Evolutionary conservation across 2,113 vertebrate genomes (phyloP).

Genomic region (Puntigrus tetrazona): DNA sequence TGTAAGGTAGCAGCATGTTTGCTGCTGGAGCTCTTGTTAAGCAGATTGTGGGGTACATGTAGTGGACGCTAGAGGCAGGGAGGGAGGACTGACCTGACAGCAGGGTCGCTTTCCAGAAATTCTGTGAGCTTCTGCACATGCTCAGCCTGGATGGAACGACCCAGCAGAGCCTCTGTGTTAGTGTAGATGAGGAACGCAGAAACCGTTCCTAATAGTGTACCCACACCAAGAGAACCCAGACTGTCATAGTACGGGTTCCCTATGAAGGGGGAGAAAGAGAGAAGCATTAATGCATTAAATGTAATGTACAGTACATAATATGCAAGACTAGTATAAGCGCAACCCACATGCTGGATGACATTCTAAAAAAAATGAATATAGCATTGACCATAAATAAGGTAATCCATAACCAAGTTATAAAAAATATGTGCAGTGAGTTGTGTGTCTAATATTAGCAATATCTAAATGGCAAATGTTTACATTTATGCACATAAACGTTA

Average conservation of each 20-base stretch:
- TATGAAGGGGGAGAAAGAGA: slow-evolving; percentile 36
- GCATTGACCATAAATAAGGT: neutral
- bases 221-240: slow-evolving; percentile 91
- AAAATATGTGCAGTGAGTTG: neutral
- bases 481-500: neutral
- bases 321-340: neutral
- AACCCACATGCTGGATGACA: neutral
- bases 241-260: slow-evolving; percentile 93
- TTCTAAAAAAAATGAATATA: neutral
- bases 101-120: slow-evolving; percentile 92
- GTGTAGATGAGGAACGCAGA: slow-evolving; percentile 98
- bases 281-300: neutral
- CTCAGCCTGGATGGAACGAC: slow-evolving; percentile 91
- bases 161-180: slow-evolving; percentile 94
- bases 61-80: neutral
- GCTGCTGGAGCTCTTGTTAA: neutral
- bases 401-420: neutral
- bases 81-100: slow-evolving; percentile 82
- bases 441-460: no score
- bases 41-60: neutral
- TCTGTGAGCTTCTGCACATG: slow-evolving; percentile 93
- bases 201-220: slow-evolving; percentile 87
- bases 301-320: neutral
- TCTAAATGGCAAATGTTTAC: neutral
- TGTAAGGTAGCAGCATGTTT: neutral